phyloP scores from a whole-genome alignment of 2,797 vertebrate species.

The Hemibagrus guttatus region DNA sequence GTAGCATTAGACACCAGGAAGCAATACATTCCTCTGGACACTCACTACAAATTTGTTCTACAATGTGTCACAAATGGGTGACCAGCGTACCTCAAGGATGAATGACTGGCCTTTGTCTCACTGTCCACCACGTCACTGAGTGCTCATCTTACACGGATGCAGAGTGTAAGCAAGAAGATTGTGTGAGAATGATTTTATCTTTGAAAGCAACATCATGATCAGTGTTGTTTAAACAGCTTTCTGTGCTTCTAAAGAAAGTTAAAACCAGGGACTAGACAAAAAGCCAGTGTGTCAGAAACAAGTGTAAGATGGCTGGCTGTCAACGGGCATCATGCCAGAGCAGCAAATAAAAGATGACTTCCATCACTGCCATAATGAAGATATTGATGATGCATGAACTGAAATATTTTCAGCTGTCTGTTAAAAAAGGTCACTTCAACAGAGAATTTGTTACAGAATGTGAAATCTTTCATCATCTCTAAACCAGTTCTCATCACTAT shows the following conservation, averaged over 20 bases:
- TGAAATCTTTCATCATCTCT: slow-evolving; percentile 72
- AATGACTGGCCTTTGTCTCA: neutral
- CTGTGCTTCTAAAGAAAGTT: slow-evolving; percentile 61
- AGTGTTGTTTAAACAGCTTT: slow-evolving; percentile 54
- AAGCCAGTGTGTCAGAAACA: slow-evolving; percentile 64
- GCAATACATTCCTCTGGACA: neutral
- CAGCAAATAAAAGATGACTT: slow-evolving; percentile 73
- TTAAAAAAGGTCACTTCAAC: slow-evolving; percentile 58
- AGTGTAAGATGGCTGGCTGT: slow-evolving; percentile 73
- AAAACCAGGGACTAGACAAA: slow-evolving; percentile 55
- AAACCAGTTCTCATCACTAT: slow-evolving; percentile 71
- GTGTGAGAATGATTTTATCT: neutral
- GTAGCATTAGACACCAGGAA: neutral
- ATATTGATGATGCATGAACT: slow-evolving; percentile 81
- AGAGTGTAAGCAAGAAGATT: neutral
- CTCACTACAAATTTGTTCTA: neutral
- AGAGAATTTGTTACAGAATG: slow-evolving; percentile 67
- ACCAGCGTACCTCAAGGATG: neutral
- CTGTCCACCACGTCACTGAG: neutral
- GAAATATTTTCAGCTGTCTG: slow-evolving; percentile 74
- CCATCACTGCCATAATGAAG: slow-evolving; percentile 77
- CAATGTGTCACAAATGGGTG: neutral
- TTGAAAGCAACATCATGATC: neutral
- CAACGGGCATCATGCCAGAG: slow-evolving; percentile 67
- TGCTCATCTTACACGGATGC: neutral